Conservation (phyloP, 2,113 vertebrate species). For the Hydropotes inermis region DNA sequence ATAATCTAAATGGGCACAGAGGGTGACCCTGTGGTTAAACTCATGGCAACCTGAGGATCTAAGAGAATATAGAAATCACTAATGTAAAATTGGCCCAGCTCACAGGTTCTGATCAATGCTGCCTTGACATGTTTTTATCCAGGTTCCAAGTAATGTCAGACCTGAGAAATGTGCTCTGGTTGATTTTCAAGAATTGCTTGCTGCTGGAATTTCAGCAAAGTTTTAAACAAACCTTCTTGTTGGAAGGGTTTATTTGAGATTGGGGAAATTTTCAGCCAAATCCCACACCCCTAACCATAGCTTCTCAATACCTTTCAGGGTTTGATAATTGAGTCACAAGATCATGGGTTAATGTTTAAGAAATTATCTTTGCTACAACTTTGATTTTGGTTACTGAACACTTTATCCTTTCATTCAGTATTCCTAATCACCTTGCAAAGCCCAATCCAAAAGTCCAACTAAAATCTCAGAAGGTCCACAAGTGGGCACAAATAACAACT, state of each 20-base stretch:
- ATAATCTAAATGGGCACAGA: neutral
- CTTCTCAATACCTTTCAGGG: neutral
- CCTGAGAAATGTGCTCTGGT: neutral
- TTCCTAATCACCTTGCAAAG: neutral
- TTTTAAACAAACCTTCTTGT: neutral
- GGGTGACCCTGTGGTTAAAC: neutral
- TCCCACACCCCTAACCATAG: fast-evolving
- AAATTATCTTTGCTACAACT: neutral
- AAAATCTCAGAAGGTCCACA: neutral
- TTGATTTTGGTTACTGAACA: neutral
- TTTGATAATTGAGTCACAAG: neutral
- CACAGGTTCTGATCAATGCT: neutral
- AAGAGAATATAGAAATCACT: neutral
- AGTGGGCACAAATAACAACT: neutral
- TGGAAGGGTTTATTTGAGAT: neutral
- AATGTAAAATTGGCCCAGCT: neutral
- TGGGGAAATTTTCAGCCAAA: neutral
- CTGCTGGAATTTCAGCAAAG: neutral
- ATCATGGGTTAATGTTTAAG: neutral
- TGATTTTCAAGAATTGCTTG: neutral
- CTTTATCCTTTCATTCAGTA: neutral
- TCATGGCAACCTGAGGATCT: neutral
- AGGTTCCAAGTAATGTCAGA: neutral
- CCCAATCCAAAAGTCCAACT: neutral
- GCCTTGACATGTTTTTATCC: neutral